phyloP scores from a whole-genome alignment of 2,888 invertebrate species.

The Hemistola chrysoprasaria region DNA sequence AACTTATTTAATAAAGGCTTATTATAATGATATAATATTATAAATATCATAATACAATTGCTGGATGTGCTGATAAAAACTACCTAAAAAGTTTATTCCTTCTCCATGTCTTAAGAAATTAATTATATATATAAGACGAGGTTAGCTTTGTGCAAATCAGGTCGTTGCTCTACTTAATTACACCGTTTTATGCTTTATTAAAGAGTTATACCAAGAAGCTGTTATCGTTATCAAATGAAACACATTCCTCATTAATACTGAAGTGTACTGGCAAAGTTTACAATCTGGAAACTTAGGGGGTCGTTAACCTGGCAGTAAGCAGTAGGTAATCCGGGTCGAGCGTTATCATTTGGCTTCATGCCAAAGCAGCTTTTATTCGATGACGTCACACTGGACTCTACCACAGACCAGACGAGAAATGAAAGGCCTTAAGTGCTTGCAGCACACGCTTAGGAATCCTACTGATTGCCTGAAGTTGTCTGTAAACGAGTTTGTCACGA shows the following conservation, averaged over 20 bases:
- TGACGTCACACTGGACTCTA: constrained; percentile 46
- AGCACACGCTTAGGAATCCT: constrained; percentile 12
- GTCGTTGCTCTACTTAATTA: too few species aligned
- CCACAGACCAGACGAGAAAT: constrained; percentile 6
- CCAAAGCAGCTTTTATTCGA: constrained; percentile 65
- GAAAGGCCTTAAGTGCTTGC: constrained; percentile 4
- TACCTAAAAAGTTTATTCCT: too few species aligned
- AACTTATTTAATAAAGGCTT: background rate
- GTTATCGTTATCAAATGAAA: constrained; percentile 25
- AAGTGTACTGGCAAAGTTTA: constrained; percentile 28
- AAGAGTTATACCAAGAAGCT: constrained; percentile 8
- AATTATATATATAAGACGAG: too few species aligned
- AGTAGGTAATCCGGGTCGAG: constrained; percentile 60
- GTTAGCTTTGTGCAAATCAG: too few species aligned
- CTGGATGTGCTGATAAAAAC: too few species aligned
- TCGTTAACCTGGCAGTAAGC: constrained; percentile 69
- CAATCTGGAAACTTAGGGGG: constrained; percentile 60
- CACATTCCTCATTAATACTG: constrained; percentile 21
- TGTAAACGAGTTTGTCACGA: background rate
- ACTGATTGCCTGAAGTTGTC: constrained; percentile 10
- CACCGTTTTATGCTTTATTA: constrained; percentile 1
- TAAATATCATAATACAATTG: too few species aligned
- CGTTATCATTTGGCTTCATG: constrained; percentile 69
- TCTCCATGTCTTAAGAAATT: too few species aligned
- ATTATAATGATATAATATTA: too few species aligned